Evolutionary conservation across 2,888 invertebrate genomes (phyloP).

Genomic region (Julus scandinavius): DNA sequence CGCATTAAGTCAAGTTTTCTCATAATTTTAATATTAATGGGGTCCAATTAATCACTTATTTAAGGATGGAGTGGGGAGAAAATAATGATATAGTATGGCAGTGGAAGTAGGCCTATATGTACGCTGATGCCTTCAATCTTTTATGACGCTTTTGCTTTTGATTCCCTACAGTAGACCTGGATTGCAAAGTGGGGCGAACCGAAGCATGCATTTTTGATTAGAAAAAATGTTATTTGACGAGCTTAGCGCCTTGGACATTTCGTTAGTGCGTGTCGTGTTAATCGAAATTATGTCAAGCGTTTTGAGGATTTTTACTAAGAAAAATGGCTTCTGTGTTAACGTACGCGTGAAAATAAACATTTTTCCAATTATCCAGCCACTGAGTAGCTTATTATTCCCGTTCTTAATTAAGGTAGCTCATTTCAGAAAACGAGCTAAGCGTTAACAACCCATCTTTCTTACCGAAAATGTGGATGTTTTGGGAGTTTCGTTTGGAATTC

Average conservation of each 20-base stretch:
- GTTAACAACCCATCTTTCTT: background rate
- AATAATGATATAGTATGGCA: background rate
- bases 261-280: conserved; percentile 15
- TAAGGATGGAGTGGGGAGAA: background rate
- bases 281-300: conserved; percentile 25
- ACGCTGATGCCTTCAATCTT: background rate
- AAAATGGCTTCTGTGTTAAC: background rate
- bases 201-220: background rate
- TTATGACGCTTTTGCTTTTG: background rate
- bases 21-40: conserved; percentile 9
- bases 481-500: too few relatives aligned
- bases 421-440: background rate
- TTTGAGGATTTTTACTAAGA: background rate
- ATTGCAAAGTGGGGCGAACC: background rate
- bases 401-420: background rate
- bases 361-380: background rate
- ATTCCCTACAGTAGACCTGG: background rate
- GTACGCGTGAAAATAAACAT: background rate
- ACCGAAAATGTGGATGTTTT: too few relatives aligned
- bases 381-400: background rate
- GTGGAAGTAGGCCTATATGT: background rate
- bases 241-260: background rate
- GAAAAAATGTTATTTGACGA: background rate
- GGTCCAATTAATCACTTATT: conserved; percentile 33
- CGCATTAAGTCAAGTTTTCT: conserved; percentile 1